Evolutionary conservation across 2,888 invertebrate species (phyloP).

Genomic region (Megalurothrips usitatus): DNA sequence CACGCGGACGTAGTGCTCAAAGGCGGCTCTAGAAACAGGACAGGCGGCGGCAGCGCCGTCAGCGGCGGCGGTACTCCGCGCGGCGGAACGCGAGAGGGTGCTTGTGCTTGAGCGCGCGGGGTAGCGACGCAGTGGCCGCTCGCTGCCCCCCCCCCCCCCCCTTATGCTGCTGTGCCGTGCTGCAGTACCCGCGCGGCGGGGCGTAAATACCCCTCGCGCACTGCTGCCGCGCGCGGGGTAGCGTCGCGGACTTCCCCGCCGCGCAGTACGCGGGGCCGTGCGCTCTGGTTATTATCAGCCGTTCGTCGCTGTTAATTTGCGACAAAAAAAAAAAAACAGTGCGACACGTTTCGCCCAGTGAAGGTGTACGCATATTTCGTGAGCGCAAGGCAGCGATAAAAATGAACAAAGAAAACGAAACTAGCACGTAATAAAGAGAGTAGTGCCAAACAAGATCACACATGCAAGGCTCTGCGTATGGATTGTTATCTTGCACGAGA

Average conservation of each 20-base stretch:
- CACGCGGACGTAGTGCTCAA: conserved; percentile 53
- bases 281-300: not conserved
- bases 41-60: conserved; percentile 31
- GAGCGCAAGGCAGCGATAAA: not conserved
- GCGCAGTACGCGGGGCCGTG: not conserved
- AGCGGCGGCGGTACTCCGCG: not conserved
- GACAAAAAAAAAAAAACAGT: too few relatives aligned
- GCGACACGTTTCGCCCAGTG: not conserved
- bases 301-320: too few relatives aligned
- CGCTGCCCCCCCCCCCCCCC: too few relatives aligned
- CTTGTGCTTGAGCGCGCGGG: not conserved
- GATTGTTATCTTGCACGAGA: not conserved
- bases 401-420: not conserved
- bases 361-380: not conserved
- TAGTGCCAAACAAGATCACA: not conserved
- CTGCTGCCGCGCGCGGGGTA: not conserved
- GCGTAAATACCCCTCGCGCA: not conserved
- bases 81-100: too few relatives aligned
- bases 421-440: not conserved
- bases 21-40: conserved; percentile 47
- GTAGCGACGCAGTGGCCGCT: not conserved
- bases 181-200: not conserved
- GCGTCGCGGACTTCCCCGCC: not conserved
- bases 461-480: not conserved
- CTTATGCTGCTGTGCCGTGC: too few relatives aligned